These are phyloP conservation scores for Athalia circularis DNA, from an alignment of 2,888 invertebrate genomes.

Conservation along the genomic window DNA sequence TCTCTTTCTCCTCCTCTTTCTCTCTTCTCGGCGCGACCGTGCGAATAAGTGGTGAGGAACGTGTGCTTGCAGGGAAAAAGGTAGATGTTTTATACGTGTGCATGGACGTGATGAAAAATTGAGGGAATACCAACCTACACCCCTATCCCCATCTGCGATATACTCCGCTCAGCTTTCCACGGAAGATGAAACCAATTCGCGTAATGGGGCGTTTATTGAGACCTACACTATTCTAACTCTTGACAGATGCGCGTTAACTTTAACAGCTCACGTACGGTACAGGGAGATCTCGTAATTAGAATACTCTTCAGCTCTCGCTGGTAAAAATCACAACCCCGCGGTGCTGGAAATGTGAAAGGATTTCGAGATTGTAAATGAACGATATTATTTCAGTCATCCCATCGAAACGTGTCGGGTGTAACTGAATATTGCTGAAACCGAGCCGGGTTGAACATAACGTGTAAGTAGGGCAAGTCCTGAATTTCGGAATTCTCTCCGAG, in stretches of 20 bases:
- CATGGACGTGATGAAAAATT: constrained; percentile 28
- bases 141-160: not conserved
- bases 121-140: constrained; percentile 3
- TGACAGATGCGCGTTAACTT: not conserved
- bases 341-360: no score
- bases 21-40: not conserved
- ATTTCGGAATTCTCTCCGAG: not conserved
- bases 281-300: no score
- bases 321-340: no score
- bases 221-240: not conserved
- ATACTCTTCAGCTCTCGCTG: no score
- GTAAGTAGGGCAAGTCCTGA: not conserved
- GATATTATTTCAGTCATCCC: not conserved
- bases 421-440: not conserved
- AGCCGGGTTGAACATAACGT: no score
- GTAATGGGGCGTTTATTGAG: constrained; percentile 39
- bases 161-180: not conserved
- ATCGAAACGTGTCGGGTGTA: not conserved
- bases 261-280: no score
- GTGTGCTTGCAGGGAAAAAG: no score
- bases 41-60: no score
- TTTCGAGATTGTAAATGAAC: no score
- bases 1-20: not conserved
- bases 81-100: no score
- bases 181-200: constrained; percentile 39